These are phyloP conservation scores for Protodeltote pygarga DNA, from an alignment of 2,888 invertebrate genomes.

Conservation along the genomic window DNA sequence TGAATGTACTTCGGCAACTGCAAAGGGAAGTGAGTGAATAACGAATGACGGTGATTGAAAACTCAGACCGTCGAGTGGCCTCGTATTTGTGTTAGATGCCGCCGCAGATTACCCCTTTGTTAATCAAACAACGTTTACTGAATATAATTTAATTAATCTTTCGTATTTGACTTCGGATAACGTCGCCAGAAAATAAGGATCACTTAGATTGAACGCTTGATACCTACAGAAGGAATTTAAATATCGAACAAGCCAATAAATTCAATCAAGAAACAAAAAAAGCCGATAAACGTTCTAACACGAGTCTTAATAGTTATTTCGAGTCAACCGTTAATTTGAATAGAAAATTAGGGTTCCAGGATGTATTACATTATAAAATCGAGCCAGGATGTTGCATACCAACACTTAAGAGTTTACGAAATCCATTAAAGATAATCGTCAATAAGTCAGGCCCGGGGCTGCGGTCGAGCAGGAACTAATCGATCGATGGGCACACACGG, in stretches of 20 bases:
- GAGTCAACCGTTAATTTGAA: conserved; percentile 64
- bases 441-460: conserved; percentile 72
- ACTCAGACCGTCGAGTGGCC: conserved; percentile 77
- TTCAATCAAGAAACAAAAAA: conserved; percentile 28
- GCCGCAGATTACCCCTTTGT: conserved; percentile 84
- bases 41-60: conserved; percentile 85
- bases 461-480: conserved; percentile 78
- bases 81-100: conserved; percentile 85
- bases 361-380: conserved; percentile 66
- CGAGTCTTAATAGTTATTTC: conserved; percentile 60
- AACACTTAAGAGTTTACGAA: conserved; percentile 76
- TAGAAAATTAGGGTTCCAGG: conserved; percentile 69
- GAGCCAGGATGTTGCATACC: conserved; percentile 69
- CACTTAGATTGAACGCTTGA: conserved; percentile 51
- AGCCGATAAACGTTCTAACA: conserved; percentile 54
- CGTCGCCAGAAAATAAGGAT: conserved; percentile 53
- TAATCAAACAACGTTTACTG: conserved; percentile 84
- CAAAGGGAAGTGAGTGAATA: conserved; percentile 85
- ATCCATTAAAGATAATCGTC: conserved; percentile 84
- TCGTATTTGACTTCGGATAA: conserved; percentile 76
- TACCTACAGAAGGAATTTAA: conserved; percentile 46
- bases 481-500: conserved; percentile 81
- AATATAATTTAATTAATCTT: conserved; percentile 85
- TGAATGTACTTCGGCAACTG: conserved; percentile 80
- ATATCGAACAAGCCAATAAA: conserved; percentile 42